phyloP scores from a whole-genome alignment of 1,140 invertebrate genomes.

The Dolichoris vasculosae region DNA sequence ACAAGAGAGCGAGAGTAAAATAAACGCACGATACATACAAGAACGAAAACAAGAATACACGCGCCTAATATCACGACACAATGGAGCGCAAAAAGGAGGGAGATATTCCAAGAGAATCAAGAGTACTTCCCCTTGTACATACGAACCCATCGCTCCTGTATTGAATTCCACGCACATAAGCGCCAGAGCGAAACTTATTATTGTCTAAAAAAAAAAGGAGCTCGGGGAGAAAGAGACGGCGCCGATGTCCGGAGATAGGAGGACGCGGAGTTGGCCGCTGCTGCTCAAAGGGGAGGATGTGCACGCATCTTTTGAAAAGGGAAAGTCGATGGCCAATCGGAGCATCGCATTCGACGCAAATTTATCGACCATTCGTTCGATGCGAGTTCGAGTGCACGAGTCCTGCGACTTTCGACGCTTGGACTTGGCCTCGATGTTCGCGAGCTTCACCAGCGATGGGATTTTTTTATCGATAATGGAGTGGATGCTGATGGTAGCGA shows the following conservation, averaged over 20 bases:
- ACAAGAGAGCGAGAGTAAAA: too few species aligned
- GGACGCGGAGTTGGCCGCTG: too few species aligned
- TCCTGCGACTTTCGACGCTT: neutral
- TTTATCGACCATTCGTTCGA: slow-evolving; percentile 6
- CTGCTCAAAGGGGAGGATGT: neutral
- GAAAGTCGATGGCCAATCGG: neutral
- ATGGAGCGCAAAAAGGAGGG: neutral
- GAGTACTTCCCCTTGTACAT: slow-evolving; percentile 39
- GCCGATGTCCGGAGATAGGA: neutral
- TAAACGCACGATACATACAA: neutral
- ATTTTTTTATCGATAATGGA: neutral
- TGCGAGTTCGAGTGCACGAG: neutral
- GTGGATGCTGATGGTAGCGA: too few species aligned
- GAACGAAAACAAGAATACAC: neutral
- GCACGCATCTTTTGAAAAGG: neutral
- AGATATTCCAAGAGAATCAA: neutral
- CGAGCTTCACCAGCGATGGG: neutral
- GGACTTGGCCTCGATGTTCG: neutral
- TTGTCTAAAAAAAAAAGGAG: slow-evolving; percentile 5
- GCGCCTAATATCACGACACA: neutral
- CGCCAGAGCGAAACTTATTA: neutral
- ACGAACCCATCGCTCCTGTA: neutral
- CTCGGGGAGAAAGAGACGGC: neutral
- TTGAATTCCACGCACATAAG: neutral
- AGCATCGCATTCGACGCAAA: neutral